phyloP scores from a whole-genome alignment of 2,797 vertebrate species.

The Gobio occitaniae region DNA sequence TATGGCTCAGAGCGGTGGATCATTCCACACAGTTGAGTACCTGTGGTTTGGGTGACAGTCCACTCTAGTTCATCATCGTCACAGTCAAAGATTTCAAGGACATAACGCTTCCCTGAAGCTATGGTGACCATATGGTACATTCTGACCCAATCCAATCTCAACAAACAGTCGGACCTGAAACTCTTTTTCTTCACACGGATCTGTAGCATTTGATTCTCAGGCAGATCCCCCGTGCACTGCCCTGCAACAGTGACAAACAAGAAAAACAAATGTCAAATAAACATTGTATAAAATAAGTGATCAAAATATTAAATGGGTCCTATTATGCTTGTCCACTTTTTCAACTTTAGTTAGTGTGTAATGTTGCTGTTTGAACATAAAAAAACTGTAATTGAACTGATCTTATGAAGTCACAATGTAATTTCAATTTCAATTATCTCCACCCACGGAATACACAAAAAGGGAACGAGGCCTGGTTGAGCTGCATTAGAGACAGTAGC shows the following conservation, averaged over 20 bases:
- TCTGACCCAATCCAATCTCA: conserved; percentile 64
- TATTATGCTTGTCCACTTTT: no score
- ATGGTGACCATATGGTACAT: conserved; percentile 62
- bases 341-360: no score
- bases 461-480: no score
- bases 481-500: no score
- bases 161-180: conserved; percentile 66
- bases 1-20: background rate
- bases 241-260: conserved; percentile 58
- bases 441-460: no score
- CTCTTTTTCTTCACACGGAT: conserved; percentile 68
- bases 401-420: no score
- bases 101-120: conserved; percentile 48
- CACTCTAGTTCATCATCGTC: conserved; percentile 66
- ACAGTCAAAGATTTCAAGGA: conserved; percentile 73
- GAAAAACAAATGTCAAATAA: background rate
- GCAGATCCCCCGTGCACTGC: conserved; percentile 67
- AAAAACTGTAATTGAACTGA: no score
- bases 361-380: no score
- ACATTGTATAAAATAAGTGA: background rate
- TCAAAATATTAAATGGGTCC: no score
- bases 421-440: no score
- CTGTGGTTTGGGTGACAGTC: conserved; percentile 67
- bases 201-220: conserved; percentile 50
- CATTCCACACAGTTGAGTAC: conserved; percentile 55